Evolutionary conservation across 1,140 invertebrate genomes (phyloP).

Genomic region (Eufriesea mexicana): DNA sequence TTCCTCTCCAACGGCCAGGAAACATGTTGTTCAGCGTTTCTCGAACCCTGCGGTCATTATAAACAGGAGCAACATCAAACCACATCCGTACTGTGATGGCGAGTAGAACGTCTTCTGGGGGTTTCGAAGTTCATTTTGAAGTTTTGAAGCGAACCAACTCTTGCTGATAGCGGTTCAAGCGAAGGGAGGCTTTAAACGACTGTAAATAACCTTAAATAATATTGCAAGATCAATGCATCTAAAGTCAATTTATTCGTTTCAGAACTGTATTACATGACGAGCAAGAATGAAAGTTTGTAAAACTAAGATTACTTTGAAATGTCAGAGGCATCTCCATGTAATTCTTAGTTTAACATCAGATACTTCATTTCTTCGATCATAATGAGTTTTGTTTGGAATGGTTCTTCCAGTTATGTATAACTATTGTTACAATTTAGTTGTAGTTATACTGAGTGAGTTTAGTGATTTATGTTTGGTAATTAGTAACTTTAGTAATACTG

Average conservation of each 20-base stretch:
- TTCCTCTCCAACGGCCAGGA: slow-evolving; percentile 3
- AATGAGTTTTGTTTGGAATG: too few relatives aligned
- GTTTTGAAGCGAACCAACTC: neutral
- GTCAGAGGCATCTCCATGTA: too few relatives aligned
- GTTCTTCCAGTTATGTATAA: too few relatives aligned
- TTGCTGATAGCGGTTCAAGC: neutral
- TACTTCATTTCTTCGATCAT: too few relatives aligned
- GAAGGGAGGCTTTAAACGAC: neutral
- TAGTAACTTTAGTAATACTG: too few relatives aligned
- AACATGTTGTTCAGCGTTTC: neutral
- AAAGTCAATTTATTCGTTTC: neutral
- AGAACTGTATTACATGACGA: neutral
- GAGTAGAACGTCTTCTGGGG: neutral
- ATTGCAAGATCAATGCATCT: neutral
- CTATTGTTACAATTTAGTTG: too few relatives aligned
- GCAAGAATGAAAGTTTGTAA: too few relatives aligned
- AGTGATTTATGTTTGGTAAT: too few relatives aligned
- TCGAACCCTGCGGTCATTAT: slow-evolving; percentile 1
- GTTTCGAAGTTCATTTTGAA: neutral
- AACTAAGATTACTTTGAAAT: too few relatives aligned
- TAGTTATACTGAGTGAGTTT: too few relatives aligned
- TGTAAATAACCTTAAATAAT: too few relatives aligned
- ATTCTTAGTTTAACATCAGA: too few relatives aligned
- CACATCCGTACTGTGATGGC: neutral
- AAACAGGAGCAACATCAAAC: neutral